Evolutionary conservation across 2,797 vertebrate species (phyloP).

Genomic region (Eremophila alpestris): DNA sequence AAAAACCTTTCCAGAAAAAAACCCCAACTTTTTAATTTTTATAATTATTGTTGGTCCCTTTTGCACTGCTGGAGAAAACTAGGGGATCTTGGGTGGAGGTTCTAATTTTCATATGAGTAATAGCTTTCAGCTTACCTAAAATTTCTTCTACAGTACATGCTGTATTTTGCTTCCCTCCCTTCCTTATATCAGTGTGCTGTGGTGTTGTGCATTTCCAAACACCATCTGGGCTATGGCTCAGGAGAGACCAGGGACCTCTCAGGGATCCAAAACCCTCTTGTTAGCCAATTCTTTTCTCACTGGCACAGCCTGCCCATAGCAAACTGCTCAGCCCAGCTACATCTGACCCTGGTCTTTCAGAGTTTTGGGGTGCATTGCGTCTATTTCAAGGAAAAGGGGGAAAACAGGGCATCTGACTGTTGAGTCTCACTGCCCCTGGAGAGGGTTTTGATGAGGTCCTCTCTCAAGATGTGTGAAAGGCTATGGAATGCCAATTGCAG

Average conservation of each 20-base stretch:
- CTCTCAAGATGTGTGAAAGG: neutral
- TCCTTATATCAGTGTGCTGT: neutral
- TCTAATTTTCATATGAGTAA: constrained; percentile 34
- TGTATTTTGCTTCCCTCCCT: constrained; percentile 34
- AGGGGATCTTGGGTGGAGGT: constrained; percentile 26
- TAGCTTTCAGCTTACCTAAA: constrained; percentile 44
- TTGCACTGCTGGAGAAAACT: neutral
- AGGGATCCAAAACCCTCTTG: neutral
- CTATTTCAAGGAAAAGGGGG: neutral
- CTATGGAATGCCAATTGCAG: neutral
- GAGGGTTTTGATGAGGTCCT: neutral
- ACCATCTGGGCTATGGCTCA: constrained; percentile 21
- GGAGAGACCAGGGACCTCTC: neutral
- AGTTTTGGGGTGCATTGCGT: neutral
- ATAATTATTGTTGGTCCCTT: neutral
- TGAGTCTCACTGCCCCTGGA: neutral
- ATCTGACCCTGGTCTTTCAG: neutral
- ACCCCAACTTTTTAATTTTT: neutral
- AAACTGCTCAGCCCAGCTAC: neutral
- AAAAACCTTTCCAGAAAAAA: neutral
- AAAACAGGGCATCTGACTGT: neutral
- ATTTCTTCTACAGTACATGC: constrained; percentile 27
- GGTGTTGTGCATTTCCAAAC: neutral
- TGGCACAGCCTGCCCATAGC: neutral
- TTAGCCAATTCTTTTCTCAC: neutral